Conservation (phyloP, 2,797 vertebrate species). For the Phyllotis vaccarum region DNA sequence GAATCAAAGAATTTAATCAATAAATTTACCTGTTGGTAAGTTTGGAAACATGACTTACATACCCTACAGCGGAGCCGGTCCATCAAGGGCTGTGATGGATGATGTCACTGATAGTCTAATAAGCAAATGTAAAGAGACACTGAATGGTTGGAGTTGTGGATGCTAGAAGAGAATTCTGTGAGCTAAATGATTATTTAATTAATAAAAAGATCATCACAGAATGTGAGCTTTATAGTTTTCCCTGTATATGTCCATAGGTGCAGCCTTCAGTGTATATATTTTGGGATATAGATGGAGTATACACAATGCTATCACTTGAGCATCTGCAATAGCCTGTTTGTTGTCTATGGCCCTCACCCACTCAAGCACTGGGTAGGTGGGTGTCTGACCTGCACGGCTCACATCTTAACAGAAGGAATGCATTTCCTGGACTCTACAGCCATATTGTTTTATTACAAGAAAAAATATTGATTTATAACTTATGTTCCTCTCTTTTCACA, state of each 20-base stretch:
- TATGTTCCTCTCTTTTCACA: slow-evolving; percentile 62
- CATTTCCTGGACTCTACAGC: background rate
- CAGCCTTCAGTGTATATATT: slow-evolving; percentile 64
- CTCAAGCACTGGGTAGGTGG: slow-evolving; percentile 8
- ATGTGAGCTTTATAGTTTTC: slow-evolving; percentile 74
- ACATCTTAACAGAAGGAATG: slow-evolving; percentile 37
- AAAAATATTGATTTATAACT: slow-evolving; percentile 50
- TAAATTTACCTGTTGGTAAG: slow-evolving; percentile 84
- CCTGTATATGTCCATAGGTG: slow-evolving; percentile 67
- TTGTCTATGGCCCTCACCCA: slow-evolving; percentile 46
- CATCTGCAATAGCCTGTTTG: slow-evolving; percentile 29
- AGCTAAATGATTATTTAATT: slow-evolving; percentile 86
- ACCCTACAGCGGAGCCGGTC: slow-evolving; percentile 61
- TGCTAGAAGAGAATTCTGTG: slow-evolving; percentile 87
- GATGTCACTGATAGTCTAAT: slow-evolving; percentile 85
- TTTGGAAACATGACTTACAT: slow-evolving; percentile 71
- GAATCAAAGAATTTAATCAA: slow-evolving; percentile 83
- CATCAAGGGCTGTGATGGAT: slow-evolving; percentile 79
- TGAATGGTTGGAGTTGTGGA: slow-evolving; percentile 86
- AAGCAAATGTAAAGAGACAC: slow-evolving; percentile 84
- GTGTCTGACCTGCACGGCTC: slow-evolving; percentile 38
- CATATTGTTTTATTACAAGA: slow-evolving; percentile 47
- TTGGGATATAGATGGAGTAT: slow-evolving; percentile 64
- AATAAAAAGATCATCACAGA: slow-evolving; percentile 86
- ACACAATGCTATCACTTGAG: background rate